phyloP scores from a whole-genome alignment of 2,797 vertebrate species.

The Euthynnus affinis region DNA sequence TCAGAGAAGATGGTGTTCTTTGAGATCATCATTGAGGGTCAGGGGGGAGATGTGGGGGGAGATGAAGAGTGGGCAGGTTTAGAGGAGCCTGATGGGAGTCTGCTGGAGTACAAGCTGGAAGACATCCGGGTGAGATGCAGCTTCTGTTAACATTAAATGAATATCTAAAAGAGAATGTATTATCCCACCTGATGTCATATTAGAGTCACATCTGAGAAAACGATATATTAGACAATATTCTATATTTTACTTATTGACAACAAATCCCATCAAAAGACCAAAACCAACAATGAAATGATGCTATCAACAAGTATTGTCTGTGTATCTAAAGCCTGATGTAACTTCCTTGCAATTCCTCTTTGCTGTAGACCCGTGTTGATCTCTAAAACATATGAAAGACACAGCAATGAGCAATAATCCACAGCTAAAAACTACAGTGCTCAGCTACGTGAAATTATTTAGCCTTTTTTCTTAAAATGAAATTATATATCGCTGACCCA shows the following conservation, averaged over 20 bases:
- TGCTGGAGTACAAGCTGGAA: conserved; percentile 92
- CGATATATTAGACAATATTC: too few relatives aligned
- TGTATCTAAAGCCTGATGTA: not conserved
- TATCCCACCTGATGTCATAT: too few relatives aligned
- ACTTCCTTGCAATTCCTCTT: not conserved
- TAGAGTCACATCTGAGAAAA: too few relatives aligned
- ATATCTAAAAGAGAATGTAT: not conserved
- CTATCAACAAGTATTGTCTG: not conserved
- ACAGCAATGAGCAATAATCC: not conserved
- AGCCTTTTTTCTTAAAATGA: not conserved
- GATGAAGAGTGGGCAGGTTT: conserved; percentile 88
- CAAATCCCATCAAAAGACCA: not conserved
- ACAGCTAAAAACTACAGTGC: not conserved
- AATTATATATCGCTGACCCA: not conserved
- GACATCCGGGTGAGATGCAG: conserved; percentile 88
- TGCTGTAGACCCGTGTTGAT: not conserved
- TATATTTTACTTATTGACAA: not conserved
- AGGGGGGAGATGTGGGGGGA: conserved; percentile 84
- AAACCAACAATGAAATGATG: not conserved
- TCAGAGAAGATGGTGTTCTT: conserved; percentile 96
- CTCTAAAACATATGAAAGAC: not conserved
- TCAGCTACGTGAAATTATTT: not conserved
- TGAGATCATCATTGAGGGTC: conserved; percentile 89
- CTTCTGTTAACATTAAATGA: not conserved
- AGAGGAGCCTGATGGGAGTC: conserved; percentile 87